Evolutionary conservation across 2,797 vertebrate genomes (phyloP).

Genomic region (Onychomys arenicola): DNA sequence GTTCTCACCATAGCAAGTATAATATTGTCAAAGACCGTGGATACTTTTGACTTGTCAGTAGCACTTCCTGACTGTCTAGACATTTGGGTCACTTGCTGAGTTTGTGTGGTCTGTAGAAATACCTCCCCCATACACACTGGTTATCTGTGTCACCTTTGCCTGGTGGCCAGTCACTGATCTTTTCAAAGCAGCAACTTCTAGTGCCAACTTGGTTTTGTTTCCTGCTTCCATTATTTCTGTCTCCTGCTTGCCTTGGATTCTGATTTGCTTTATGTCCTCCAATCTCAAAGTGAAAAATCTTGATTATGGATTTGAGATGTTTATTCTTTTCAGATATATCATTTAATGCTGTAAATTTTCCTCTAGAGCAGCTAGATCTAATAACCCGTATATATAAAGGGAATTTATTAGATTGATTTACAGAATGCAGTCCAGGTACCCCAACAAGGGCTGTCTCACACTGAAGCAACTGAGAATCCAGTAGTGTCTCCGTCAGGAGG

Average conservation of each 20-base stretch:
- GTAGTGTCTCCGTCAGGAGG: neutral
- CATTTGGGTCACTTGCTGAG: neutral
- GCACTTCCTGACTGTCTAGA: neutral
- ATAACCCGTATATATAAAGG: neutral
- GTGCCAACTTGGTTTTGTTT: neutral
- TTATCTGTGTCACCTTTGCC: neutral
- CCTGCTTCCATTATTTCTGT: neutral
- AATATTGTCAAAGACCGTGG: neutral
- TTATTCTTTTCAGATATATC: neutral
- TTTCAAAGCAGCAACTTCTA: neutral
- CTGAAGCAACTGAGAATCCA: neutral
- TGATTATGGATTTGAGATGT: neutral
- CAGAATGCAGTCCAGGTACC: neutral
- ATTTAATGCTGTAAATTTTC: neutral
- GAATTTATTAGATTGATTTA: neutral
- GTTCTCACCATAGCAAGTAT: neutral
- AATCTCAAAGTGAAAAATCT: neutral
- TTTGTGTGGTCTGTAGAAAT: neutral
- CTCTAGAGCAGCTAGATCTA: neutral
- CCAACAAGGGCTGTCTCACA: neutral
- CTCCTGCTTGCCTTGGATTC: neutral
- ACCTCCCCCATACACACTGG: neutral
- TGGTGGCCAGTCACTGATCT: neutral
- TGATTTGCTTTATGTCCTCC: neutral
- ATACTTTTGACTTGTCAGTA: neutral